These are phyloP conservation scores for Empidonax traillii DNA, from an alignment of 2,113 vertebrate species.

Conservation along the genomic window DNA sequence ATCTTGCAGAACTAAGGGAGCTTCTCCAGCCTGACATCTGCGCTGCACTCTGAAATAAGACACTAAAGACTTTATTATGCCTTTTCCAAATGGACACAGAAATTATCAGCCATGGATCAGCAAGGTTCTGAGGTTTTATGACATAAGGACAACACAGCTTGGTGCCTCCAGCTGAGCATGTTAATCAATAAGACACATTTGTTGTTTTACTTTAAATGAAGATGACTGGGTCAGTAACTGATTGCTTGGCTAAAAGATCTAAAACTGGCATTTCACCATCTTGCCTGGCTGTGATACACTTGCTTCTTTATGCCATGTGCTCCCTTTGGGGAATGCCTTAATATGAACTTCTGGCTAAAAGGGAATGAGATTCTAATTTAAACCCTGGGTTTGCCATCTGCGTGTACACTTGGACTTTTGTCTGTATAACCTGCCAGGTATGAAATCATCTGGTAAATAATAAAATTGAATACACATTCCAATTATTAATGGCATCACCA, in stretches of 20 bases:
- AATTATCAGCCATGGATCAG: neutral
- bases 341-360: slow-evolving; percentile 22
- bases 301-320: neutral
- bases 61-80: neutral
- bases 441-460: slow-evolving; percentile 49
- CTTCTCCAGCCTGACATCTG: neutral
- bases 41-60: neutral
- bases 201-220: slow-evolving; percentile 32
- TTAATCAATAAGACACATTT: slow-evolving; percentile 27
- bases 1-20: neutral
- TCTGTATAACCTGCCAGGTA: slow-evolving; percentile 48
- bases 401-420: slow-evolving; percentile 27
- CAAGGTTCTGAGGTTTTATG: neutral
- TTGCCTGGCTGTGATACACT: slow-evolving; percentile 37
- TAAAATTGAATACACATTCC: neutral
- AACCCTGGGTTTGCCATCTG: slow-evolving; percentile 49
- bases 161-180: slow-evolving; percentile 17
- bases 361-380: slow-evolving; percentile 49
- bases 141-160: neutral
- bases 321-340: slow-evolving; percentile 52
- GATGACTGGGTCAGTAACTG: slow-evolving; percentile 41
- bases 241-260: slow-evolving; percentile 26
- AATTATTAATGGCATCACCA: slow-evolving; percentile 39
- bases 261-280: slow-evolving; percentile 50
- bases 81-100: neutral